A percentile compares a stretch with the other conserved stretches of the same genome.
phyloP scores from a whole-genome alignment of 2,797 vertebrate genomes.

The Hoplostethus atlanticus region DNA sequence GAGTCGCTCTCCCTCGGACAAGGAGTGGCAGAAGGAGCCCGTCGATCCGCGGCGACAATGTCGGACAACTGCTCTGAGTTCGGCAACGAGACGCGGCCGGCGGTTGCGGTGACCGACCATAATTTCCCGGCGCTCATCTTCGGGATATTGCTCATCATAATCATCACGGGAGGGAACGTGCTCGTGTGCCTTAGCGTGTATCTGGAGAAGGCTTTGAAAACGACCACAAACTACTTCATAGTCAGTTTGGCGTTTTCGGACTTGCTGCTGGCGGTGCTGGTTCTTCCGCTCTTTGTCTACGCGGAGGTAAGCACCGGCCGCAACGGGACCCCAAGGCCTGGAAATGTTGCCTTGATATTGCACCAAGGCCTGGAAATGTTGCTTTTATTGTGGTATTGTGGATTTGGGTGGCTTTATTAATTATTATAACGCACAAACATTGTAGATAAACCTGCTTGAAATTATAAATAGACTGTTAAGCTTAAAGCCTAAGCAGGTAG shows the following conservation, averaged over 20 bases:
- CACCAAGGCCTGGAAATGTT: too few species aligned
- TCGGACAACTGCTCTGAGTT: constrained; percentile 40
- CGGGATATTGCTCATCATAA: constrained; percentile 87
- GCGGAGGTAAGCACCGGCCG: constrained; percentile 87
- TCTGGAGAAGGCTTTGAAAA: constrained; percentile 92
- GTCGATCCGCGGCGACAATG: constrained; percentile 61
- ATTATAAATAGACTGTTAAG: too few species aligned
- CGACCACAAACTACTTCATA: constrained; percentile 97
- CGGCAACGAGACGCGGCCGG: constrained; percentile 43
- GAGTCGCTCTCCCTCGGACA: constrained; percentile 30
- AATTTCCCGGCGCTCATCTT: constrained; percentile 88
- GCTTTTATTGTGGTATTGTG: too few species aligned
- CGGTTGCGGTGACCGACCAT: constrained; percentile 37
- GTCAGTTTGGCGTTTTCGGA: constrained; percentile 94
- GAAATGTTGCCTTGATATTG: too few species aligned
- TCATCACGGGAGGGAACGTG: constrained; percentile 90
- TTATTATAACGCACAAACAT: too few species aligned
- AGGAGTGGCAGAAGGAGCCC: constrained; percentile 45
- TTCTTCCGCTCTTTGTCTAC: constrained; percentile 94
- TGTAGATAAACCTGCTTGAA: too few species aligned
- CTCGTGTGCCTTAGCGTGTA: constrained; percentile 94
- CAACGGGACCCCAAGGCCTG: too few species aligned
- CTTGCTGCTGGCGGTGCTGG: constrained; percentile 91
- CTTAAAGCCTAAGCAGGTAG: too few species aligned
- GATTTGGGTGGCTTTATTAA: too few species aligned